Conservation (phyloP, 2,888 invertebrate species). For the Lasioglossum malachurum region DNA sequence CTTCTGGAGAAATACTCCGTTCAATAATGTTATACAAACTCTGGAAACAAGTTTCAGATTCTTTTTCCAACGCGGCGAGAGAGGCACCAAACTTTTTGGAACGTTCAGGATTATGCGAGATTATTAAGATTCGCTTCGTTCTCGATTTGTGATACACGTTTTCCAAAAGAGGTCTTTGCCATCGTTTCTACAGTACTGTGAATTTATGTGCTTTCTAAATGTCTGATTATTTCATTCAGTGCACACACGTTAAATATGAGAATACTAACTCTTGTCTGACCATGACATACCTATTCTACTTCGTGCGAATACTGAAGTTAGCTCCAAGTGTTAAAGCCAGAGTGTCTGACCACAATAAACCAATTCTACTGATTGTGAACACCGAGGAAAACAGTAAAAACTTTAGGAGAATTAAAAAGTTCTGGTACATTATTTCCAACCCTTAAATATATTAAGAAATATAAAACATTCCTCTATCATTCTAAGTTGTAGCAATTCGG, state of each 20-base stretch:
- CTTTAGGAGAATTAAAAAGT: no score
- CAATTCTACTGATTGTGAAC: no score
- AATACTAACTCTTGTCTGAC: background rate
- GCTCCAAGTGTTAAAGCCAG: background rate
- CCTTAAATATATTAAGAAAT: no score
- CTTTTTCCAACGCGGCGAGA: background rate
- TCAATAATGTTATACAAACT: constrained; percentile 4
- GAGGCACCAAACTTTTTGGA: background rate
- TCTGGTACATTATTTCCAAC: no score
- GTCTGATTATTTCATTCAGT: no score
- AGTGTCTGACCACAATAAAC: no score
- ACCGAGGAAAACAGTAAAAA: no score
- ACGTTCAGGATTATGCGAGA: background rate
- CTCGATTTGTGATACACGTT: background rate
- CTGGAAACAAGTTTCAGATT: background rate
- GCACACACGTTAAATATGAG: no score
- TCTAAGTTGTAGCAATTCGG: no score
- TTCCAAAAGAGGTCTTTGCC: background rate
- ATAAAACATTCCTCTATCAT: no score
- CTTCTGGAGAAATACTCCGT: constrained; percentile 43
- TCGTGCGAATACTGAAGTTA: background rate
- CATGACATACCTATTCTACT: background rate
- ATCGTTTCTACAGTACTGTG: no score
- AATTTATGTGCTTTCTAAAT: no score
- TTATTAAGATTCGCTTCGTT: background rate